Conservation (phyloP, 2,113 vertebrate species). For the Lagopus muta region DNA sequence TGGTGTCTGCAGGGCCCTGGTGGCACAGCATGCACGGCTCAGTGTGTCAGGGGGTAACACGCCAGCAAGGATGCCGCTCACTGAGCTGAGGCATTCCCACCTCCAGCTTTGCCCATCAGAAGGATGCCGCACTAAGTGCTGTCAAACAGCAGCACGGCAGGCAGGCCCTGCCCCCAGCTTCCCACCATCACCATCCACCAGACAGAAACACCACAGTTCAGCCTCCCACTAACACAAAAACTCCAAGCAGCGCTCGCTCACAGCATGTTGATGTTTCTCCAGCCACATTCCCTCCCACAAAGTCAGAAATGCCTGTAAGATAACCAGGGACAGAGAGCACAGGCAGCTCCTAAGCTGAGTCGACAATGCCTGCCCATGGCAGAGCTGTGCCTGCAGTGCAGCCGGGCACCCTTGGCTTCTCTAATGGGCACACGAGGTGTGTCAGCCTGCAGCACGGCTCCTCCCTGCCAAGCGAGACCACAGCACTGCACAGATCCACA, state of each 20-base stretch:
- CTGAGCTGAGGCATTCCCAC: neutral
- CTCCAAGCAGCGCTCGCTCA: neutral
- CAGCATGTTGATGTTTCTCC: neutral
- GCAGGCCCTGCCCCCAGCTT: neutral
- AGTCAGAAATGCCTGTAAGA: neutral
- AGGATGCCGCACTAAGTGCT: fast-evolving
- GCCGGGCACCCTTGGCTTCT: neutral
- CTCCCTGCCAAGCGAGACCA: neutral
- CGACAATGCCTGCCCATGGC: fast-evolving
- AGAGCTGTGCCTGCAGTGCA: fast-evolving
- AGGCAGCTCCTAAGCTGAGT: fast-evolving
- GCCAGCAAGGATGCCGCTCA: neutral
- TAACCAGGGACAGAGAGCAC: fast-evolving
- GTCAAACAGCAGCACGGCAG: fast-evolving
- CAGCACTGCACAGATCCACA: neutral
- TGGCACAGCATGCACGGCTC: too few species aligned
- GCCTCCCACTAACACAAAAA: neutral
- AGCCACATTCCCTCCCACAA: constrained; percentile 35
- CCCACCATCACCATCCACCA: neutral
- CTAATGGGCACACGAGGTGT: fast-evolving
- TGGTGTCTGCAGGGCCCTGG: too few species aligned
- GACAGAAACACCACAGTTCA: neutral
- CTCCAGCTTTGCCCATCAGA: too few species aligned
- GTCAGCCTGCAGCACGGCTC: neutral
- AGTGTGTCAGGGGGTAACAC: neutral